Conservation (phyloP, 2,113 vertebrate genomes). For the Spea bombifrons region DNA sequence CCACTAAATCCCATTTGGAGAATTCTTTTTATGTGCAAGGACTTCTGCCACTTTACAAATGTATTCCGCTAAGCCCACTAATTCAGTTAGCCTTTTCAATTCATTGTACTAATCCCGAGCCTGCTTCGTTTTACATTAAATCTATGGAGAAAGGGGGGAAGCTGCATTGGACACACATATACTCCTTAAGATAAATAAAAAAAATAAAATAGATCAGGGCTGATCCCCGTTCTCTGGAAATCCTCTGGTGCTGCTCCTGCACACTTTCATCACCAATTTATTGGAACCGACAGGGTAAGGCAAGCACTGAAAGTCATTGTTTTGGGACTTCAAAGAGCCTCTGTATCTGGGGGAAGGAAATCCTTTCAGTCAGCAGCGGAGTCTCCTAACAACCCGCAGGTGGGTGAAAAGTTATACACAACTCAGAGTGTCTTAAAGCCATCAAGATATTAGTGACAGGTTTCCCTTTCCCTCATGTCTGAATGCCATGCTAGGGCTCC, state of each 20-base stretch:
- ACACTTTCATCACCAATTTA: slow-evolving; percentile 85
- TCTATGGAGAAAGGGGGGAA: slow-evolving; percentile 75
- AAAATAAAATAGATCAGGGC: slow-evolving; percentile 67
- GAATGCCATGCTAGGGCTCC: neutral
- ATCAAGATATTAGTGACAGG: slow-evolving; percentile 58
- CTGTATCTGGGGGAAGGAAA: slow-evolving; percentile 80
- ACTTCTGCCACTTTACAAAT: slow-evolving; percentile 87
- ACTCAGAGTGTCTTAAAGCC: slow-evolving; percentile 68
- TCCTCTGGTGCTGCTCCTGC: slow-evolving; percentile 69
- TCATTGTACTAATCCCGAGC: slow-evolving; percentile 80
- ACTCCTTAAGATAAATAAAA: slow-evolving; percentile 8
- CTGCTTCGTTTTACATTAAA: slow-evolving; percentile 82
- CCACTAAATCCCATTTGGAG: slow-evolving; percentile 80
- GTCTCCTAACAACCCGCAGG: slow-evolving; percentile 71
- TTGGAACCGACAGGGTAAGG: slow-evolving; percentile 74
- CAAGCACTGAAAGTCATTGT: slow-evolving; percentile 85
- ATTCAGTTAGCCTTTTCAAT: slow-evolving; percentile 87
- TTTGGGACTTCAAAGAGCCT: slow-evolving; percentile 80
- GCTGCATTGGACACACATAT: slow-evolving; percentile 36
- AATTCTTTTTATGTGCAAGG: slow-evolving; percentile 78
- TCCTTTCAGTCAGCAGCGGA: slow-evolving; percentile 81
- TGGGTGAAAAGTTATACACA: slow-evolving; percentile 79
- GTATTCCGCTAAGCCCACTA: slow-evolving; percentile 82
- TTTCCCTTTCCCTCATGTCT: slow-evolving; percentile 1
- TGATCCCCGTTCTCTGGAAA: slow-evolving; percentile 75